Evolutionary conservation across 2,113 vertebrate genomes (phyloP).

Genomic region (Talpa occidentalis): DNA sequence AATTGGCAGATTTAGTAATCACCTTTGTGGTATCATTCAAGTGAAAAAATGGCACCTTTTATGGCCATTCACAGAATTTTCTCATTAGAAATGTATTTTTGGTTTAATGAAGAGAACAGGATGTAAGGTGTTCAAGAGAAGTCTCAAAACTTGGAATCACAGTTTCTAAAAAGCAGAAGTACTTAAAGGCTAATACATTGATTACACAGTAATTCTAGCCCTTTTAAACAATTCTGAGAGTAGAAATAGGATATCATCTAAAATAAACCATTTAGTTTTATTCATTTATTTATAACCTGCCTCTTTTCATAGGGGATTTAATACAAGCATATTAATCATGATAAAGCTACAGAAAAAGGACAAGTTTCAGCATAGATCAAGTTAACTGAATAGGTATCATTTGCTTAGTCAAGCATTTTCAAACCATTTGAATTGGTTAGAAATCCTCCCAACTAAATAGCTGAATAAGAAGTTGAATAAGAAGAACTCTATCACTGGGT

Average conservation of each 20-base stretch:
- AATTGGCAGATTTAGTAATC: not conserved
- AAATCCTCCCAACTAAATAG: not conserved
- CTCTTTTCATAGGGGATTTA: conserved; percentile 27
- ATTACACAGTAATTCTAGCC: not conserved
- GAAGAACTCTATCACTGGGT: not conserved
- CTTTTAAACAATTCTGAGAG: not conserved
- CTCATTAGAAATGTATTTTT: conserved; percentile 29
- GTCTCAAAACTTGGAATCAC: not conserved
- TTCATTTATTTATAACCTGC: conserved; percentile 5
- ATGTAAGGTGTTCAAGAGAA: not conserved
- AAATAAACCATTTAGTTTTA: not conserved
- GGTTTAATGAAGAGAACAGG: not conserved
- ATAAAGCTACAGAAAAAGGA: not conserved
- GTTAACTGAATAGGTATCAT: not conserved
- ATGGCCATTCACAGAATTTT: not conserved
- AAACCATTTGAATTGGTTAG: conserved; percentile 35
- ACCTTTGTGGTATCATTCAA: not conserved
- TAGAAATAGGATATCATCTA: not conserved
- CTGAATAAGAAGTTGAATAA: too few species aligned
- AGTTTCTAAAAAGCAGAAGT: not conserved
- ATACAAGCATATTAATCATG: not conserved
- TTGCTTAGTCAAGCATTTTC: conserved; percentile 26
- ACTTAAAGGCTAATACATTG: not conserved
- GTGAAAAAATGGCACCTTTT: not conserved
- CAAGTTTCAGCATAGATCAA: not conserved